Percentiles rank a stretch among this genome's conserved stretches.
Conservation (phyloP, 2,797 vertebrate species). For the Eremophila alpestris region DNA sequence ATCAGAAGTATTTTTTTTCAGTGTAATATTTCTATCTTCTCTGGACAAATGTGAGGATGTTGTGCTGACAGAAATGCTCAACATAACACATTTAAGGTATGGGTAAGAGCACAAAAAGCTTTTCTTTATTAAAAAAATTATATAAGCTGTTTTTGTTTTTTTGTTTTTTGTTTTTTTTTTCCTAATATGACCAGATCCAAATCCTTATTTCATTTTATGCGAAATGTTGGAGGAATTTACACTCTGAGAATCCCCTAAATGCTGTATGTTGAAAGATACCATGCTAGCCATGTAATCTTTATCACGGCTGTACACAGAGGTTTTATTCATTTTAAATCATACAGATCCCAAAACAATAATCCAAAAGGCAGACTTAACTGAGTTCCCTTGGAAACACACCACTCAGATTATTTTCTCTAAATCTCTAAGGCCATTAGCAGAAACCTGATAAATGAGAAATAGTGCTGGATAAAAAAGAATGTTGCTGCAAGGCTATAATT, state of each 20-base stretch:
- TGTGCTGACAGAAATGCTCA: not conserved
- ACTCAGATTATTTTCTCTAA: slow-evolving; percentile 56
- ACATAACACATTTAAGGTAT: not conserved
- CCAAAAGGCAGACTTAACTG: slow-evolving; percentile 51
- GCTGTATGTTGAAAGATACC: not conserved
- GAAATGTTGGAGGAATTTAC: slow-evolving; percentile 7
- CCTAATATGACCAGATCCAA: not conserved
- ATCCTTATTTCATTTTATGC: slow-evolving; percentile 11
- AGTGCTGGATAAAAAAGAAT: slow-evolving; percentile 28
- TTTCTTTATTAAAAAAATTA: not conserved
- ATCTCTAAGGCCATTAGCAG: slow-evolving; percentile 61
- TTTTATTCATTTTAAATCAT: slow-evolving; percentile 52
- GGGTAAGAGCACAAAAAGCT: not conserved
- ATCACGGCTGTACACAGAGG: not conserved
- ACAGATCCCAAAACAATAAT: slow-evolving; percentile 64
- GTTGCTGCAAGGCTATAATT: slow-evolving; percentile 39
- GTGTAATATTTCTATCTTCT: not conserved
- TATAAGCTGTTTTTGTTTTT: not conserved
- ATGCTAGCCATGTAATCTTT: slow-evolving; percentile 2
- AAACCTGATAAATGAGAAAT: slow-evolving; percentile 64
- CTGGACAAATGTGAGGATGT: rapidly evolving
- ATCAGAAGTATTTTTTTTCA: not conserved
- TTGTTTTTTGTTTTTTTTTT: not conserved
- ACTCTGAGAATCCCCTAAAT: slow-evolving; percentile 4
- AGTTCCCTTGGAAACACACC: slow-evolving; percentile 39